Conservation (phyloP, 2,113 vertebrate genomes). For the Trogon melanurus region DNA sequence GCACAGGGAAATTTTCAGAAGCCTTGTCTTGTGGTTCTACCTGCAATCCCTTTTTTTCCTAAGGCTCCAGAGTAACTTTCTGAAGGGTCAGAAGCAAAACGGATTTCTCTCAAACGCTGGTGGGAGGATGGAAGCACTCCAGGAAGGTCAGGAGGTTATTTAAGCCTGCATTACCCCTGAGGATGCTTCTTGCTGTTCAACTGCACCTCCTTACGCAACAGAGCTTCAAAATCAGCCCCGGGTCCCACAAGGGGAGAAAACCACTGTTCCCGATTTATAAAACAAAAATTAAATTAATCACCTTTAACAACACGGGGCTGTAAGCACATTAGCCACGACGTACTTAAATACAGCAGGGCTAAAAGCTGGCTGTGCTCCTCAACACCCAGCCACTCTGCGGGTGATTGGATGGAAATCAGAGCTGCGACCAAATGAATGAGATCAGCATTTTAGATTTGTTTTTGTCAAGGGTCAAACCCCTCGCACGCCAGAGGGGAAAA, state of each 20-base stretch:
- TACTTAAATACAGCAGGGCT: background rate
- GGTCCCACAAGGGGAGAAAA: background rate
- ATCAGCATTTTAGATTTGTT: background rate
- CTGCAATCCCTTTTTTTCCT: background rate
- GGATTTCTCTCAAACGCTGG: background rate
- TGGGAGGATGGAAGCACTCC: background rate
- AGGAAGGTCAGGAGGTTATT: background rate
- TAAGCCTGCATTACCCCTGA: background rate
- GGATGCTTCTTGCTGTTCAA: background rate
- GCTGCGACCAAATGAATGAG: background rate
- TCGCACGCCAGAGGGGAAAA: background rate
- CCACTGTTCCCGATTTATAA: fast-evolving
- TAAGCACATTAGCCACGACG: background rate
- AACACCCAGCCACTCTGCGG: background rate
- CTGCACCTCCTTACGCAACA: background rate
- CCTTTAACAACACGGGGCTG: background rate
- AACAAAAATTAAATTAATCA: background rate
- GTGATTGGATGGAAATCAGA: background rate
- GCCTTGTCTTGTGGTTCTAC: background rate
- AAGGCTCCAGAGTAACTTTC: background rate
- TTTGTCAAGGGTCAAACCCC: background rate
- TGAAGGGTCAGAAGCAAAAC: background rate
- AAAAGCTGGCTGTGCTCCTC: background rate
- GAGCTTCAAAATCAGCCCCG: background rate
- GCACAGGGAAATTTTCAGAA: background rate